Base-by-base conservation (phyloP, 2,113 vertebrate species). In the Formicarius rufipectus region DNA sequence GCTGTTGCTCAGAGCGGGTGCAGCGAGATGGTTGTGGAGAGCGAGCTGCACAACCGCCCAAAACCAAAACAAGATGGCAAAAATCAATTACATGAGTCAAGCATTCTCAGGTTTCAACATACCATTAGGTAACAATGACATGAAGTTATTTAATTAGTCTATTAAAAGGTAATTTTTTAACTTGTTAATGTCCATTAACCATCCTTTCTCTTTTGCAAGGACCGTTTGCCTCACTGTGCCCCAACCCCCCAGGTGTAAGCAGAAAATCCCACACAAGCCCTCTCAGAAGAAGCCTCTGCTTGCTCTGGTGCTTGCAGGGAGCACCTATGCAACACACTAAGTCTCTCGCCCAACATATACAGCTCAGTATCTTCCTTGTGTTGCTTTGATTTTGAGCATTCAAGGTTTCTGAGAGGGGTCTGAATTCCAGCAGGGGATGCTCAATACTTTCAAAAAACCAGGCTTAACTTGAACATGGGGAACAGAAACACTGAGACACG, bases 391-490 rank as follows among this genome's bases (percentile, higher is more conserved):
- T 80, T 47, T 33, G 22, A 81, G 31, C 10, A 28, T 30, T 47
- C 0, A 2, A 10, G 42, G 52, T 39, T 66, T 60, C 58, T 72
- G 84, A 76, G 49, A 73, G 39, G 62, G 71, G 66, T 52, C 72
- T 63, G 69, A 18, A 35, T 88, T 92, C 90, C 94, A 97, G 92
- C 88, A 93, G 92, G 88, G 90, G 95, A 93, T 86, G 94, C 92
- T 93, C 94, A 77, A 84, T 4, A 9, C 86, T 81, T 84, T 77
- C 8, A 12, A 68, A 93, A 94, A 73, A 24, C 1, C 84, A 76
- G 45, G 31, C 37, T 85, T 58, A 79, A 83, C 72, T 50, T 53
- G 16, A 58, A 45, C 27, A 3, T 3, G 19, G 3, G 9, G 73
- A 92, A 85, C 2, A 27, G 78, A 67, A 91, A 72, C 30, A 30